Evolutionary conservation across 2,797 vertebrate genomes (phyloP).

Genomic region (Ctenopoma multispine): DNA sequence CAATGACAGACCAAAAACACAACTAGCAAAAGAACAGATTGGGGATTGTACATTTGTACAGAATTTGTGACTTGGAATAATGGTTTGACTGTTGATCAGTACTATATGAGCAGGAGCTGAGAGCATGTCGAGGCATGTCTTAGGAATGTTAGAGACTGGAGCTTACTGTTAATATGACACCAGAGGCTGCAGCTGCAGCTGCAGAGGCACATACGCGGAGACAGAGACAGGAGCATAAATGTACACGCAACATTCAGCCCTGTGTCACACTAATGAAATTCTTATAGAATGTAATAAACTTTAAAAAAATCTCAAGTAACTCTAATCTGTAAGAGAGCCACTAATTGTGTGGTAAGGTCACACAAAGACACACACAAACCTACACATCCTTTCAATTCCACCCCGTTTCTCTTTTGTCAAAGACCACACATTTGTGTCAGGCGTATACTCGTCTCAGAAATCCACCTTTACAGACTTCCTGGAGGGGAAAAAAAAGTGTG

Average conservation of each 20-base stretch:
- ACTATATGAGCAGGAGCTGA: conserved; percentile 18
- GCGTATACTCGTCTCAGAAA: conserved; percentile 37
- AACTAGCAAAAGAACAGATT: conserved; percentile 10
- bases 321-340: neutral
- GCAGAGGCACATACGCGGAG: neutral
- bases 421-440: conserved; percentile 43
- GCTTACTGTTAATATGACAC: conserved; percentile 68
- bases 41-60: conserved; percentile 8
- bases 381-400: conserved; percentile 26
- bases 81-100: conserved; percentile 33
- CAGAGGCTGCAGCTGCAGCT: conserved; percentile 65
- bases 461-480: conserved; percentile 42
- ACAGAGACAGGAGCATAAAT: conserved; percentile 20
- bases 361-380: conserved; percentile 25
- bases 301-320: conserved; percentile 19
- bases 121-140: conserved; percentile 65
- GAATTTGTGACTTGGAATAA: conserved; percentile 18
- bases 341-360: neutral
- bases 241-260: neutral
- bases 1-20: conserved; percentile 11
- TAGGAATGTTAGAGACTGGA: conserved; percentile 70
- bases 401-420: conserved; percentile 24
- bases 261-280: neutral
- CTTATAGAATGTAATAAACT: conserved; percentile 10
- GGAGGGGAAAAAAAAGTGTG: conserved; percentile 31